Evolutionary conservation across 2,113 vertebrate genomes (phyloP).

Genomic region (Uria aalge): DNA sequence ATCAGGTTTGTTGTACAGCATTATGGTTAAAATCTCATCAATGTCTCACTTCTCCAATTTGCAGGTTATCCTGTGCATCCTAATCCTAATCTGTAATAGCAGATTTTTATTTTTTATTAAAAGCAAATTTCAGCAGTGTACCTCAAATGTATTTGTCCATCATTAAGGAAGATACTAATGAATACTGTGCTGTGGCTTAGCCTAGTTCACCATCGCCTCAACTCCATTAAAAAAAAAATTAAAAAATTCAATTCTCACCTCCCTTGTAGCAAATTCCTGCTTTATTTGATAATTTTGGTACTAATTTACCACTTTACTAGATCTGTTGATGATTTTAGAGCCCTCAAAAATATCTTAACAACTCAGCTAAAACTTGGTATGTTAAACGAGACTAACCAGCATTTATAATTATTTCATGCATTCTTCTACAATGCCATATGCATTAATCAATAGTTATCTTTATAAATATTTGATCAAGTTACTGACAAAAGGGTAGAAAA

Average conservation of each 20-base stretch:
- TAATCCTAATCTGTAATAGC: background rate
- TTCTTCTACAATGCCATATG: background rate
- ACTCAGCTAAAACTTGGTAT: background rate
- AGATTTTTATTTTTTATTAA: background rate
- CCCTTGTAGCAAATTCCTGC: background rate
- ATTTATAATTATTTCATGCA: background rate
- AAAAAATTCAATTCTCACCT: background rate
- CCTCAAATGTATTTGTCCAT: background rate
- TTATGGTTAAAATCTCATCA: background rate
- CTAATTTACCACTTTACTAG: background rate
- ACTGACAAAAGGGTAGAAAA: background rate
- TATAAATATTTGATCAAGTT: constrained; percentile 21
- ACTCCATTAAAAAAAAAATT: background rate
- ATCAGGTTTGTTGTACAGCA: background rate
- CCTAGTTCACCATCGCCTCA: background rate
- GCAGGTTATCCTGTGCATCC: background rate
- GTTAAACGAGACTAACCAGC: background rate
- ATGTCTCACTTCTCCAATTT: background rate
- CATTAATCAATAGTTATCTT: background rate
- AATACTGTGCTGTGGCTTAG: background rate
- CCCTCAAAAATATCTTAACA: background rate
- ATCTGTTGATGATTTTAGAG: background rate
- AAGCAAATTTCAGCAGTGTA: background rate
- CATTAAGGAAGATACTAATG: background rate
- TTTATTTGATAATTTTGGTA: background rate